Conservation (phyloP, 2,113 vertebrate genomes). For the Chrysochloris asiatica region DNA sequence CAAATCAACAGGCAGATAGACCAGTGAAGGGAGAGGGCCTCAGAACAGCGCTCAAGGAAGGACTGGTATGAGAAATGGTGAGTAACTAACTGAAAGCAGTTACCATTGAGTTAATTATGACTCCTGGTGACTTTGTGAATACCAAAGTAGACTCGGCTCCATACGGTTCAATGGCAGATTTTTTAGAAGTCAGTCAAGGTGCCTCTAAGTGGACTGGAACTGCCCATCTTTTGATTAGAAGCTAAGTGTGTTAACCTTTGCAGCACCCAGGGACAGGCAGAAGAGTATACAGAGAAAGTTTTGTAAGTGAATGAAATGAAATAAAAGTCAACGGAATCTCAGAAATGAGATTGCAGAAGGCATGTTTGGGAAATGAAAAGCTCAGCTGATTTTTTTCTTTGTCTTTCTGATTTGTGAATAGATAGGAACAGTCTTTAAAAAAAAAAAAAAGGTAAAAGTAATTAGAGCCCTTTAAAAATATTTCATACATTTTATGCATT, state of each 20-base stretch:
- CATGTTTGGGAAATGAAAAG: background rate
- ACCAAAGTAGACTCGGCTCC: background rate
- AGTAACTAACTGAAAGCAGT: background rate
- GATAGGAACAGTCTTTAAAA: background rate
- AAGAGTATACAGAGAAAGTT: background rate
- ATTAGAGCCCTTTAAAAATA: background rate
- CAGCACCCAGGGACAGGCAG: background rate
- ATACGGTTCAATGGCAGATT: background rate
- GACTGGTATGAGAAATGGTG: background rate
- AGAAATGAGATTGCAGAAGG: background rate
- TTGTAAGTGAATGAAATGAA: slow-evolving; percentile 21
- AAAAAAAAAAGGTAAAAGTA: slow-evolving; percentile 36
- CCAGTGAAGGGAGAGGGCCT: background rate
- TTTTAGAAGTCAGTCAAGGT: background rate
- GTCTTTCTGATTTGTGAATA: background rate
- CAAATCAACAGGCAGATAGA: background rate
- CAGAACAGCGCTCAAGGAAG: background rate
- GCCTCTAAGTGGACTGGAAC: background rate
- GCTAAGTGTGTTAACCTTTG: background rate
- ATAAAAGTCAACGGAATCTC: background rate
- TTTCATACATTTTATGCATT: slow-evolving; percentile 12
- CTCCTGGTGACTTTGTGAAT: background rate
- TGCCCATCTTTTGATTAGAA: background rate
- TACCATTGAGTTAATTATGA: background rate
- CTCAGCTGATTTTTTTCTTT: background rate